phyloP scores from a whole-genome alignment of 2,113 vertebrate species.

The Pachyramphus minor region DNA sequence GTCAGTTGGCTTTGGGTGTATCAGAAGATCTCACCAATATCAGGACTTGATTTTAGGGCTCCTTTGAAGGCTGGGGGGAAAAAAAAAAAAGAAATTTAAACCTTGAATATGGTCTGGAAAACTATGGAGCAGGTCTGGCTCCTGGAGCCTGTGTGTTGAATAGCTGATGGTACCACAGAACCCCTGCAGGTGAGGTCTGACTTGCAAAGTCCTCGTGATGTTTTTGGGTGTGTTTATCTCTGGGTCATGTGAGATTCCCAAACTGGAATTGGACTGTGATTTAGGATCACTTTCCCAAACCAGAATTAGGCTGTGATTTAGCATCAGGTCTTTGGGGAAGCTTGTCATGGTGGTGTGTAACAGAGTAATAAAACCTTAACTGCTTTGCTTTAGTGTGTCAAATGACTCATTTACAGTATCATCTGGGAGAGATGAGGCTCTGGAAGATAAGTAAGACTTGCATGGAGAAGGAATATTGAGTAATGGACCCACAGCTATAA shows the following conservation, averaged over 20 bases:
- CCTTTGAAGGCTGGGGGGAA: not conserved
- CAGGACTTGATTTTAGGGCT: not conserved
- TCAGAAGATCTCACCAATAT: not conserved
- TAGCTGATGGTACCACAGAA: not conserved
- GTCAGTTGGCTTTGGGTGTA: not conserved
- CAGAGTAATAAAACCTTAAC: not conserved
- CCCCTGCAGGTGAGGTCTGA: not conserved
- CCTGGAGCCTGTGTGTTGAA: not conserved
- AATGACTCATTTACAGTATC: not conserved
- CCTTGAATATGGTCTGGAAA: not conserved
- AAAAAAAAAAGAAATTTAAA: not conserved
- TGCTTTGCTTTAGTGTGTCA: not conserved
- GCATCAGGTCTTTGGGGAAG: not conserved
- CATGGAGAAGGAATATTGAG: not conserved
- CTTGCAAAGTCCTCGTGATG: not conserved
- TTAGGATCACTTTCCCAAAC: not conserved
- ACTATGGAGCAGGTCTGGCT: not conserved
- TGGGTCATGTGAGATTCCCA: not conserved
- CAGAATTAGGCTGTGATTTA: not conserved
- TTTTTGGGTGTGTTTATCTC: not conserved
- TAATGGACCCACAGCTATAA: not conserved
- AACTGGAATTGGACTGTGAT: not conserved
- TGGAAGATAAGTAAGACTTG: not conserved
- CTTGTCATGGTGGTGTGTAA: not conserved
- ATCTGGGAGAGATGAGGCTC: not conserved